Percentiles rank a stretch among this genome's conserved stretches.
These are phyloP conservation scores for Caenorhabditis briggsae DNA, from an alignment of 1,140 invertebrate genomes.

Conservation along the genomic window DNA sequence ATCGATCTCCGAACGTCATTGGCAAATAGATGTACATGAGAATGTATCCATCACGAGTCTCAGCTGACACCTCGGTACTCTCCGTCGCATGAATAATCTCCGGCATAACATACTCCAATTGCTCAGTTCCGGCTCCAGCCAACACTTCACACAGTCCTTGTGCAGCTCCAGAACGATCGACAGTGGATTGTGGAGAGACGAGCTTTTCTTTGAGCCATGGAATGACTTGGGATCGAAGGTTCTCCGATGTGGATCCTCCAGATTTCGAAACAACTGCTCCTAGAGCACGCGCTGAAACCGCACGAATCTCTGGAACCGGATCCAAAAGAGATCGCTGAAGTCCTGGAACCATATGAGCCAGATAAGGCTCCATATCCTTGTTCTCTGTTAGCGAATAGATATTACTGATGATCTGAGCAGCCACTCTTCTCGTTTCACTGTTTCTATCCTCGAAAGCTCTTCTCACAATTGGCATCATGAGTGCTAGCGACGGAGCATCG, in stretches of 20 bases:
- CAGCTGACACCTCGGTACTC: constrained; percentile 66
- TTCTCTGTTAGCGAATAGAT: constrained; percentile 99
- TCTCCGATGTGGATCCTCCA: constrained; percentile 79
- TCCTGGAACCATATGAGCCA: constrained; percentile 95
- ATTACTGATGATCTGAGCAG: constrained; percentile 96
- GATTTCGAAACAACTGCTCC: constrained; percentile 97
- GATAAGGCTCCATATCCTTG: constrained; percentile 95
- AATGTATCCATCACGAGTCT: constrained; percentile 96
- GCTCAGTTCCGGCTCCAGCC: constrained; percentile 92
- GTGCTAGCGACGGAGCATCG: constrained; percentile 95
- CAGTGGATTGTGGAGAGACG: constrained; percentile 85
- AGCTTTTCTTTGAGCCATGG: constrained; percentile 98
- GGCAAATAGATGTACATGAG: constrained; percentile 99
- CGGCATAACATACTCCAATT: constrained; percentile 95
- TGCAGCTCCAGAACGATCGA: constrained; percentile 96
- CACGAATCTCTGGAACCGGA: constrained; percentile 94
- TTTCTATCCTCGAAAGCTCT: constrained; percentile 95
- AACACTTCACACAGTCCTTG: constrained; percentile 90
- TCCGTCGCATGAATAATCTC: constrained; percentile 97
- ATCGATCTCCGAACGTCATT: constrained; percentile 92
- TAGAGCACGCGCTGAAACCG: constrained; percentile 91
- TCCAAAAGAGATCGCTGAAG: constrained; percentile 94
- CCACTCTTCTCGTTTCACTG: constrained; percentile 97
- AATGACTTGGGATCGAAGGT: constrained; percentile 79
- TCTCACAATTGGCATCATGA: constrained; percentile 99